Evolutionary conservation across 1,140 invertebrate genomes (phyloP).

Genomic region (Papilio helenus): DNA sequence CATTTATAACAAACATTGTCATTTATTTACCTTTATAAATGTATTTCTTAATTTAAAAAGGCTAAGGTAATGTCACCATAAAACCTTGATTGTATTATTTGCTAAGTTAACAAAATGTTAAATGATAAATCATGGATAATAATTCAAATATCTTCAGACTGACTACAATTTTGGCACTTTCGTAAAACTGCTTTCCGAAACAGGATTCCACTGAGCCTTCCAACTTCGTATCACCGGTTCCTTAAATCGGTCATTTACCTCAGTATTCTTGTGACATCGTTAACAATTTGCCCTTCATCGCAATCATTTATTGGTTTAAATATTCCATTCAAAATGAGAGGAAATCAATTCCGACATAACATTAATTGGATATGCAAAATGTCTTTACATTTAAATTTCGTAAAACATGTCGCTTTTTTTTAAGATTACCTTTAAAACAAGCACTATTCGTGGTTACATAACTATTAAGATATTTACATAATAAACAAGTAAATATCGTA

Average conservation of each 20-base stretch:
- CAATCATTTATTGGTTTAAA: background rate
- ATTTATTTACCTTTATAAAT: background rate
- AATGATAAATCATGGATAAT: background rate
- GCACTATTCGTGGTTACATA: background rate
- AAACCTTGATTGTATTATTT: background rate
- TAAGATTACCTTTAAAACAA: background rate
- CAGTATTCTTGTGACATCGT: background rate
- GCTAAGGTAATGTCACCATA: background rate
- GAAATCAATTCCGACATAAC: background rate
- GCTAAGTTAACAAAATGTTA: background rate
- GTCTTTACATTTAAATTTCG: background rate
- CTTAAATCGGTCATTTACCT: constrained; percentile 10
- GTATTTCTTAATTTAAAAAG: background rate
- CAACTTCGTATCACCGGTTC: background rate
- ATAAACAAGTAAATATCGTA: background rate
- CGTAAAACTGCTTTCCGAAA: background rate
- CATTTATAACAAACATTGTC: background rate
- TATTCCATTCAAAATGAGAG: background rate
- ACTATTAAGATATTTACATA: background rate
- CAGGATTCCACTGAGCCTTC: background rate
- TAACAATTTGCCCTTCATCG: background rate
- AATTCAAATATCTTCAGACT: background rate
- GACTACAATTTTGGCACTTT: background rate
- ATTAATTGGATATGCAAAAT: background rate
- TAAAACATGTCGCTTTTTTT: too few relatives aligned